These are phyloP conservation scores for Plutella xylostella DNA, from an alignment of 2,888 invertebrate genomes.

Conservation along the genomic window DNA sequence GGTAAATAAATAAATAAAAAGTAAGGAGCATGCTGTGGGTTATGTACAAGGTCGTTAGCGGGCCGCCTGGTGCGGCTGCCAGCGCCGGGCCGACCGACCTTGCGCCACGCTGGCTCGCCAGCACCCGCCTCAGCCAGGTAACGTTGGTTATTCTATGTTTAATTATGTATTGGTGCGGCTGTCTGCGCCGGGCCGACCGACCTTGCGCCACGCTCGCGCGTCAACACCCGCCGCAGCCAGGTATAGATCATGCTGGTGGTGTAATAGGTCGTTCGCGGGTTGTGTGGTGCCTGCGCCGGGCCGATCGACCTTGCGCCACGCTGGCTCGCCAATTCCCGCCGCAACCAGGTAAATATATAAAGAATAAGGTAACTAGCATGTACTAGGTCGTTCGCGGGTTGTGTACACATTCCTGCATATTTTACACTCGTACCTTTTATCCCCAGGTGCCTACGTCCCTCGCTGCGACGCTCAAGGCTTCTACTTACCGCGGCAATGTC, in stretches of 20 bases:
- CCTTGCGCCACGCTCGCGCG: conserved; percentile 87
- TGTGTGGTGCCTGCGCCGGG: conserved; percentile 84
- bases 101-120: conserved; percentile 85
- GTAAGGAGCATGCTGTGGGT: neutral
- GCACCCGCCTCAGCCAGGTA: conserved; percentile 60
- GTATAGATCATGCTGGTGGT: too few relatives aligned
- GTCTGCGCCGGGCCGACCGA: conserved; percentile 83
- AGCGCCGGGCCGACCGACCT: conserved; percentile 83
- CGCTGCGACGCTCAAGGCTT: conserved; percentile 88
- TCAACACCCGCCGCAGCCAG: conserved; percentile 66
- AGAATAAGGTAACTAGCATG: neutral
- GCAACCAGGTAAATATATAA: neutral
- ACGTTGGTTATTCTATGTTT: too few relatives aligned
- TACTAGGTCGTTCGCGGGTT: too few relatives aligned
- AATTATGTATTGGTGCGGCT: conserved; percentile 86
- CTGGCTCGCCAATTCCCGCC: conserved; percentile 80
- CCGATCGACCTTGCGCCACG: conserved; percentile 85
- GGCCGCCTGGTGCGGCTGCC: conserved; percentile 87
- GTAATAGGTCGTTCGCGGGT: too few relatives aligned
- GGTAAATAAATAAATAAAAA: neutral
- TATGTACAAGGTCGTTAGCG: too few relatives aligned
- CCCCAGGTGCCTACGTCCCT: conserved; percentile 78
- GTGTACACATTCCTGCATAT: too few relatives aligned
- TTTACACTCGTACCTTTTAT: too few relatives aligned
- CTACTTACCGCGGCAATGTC: conserved; percentile 89